A percentile compares a stretch with the other conserved stretches of the same genome.
Conservation (phyloP, 2,888 invertebrate genomes). For the Stenodema calcarata region DNA sequence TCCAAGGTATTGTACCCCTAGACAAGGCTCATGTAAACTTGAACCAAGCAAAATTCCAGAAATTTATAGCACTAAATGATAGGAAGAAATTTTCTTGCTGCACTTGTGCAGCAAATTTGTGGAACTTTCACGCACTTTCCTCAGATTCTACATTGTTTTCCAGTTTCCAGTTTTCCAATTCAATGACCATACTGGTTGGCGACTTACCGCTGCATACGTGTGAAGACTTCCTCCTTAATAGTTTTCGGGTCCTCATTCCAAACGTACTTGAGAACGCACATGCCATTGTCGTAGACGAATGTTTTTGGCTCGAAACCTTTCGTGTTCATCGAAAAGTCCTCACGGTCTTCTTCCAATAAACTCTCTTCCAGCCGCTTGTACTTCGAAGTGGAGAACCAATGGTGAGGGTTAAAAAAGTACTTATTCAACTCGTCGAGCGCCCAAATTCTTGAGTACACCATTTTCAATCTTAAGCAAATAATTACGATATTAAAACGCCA, state of each 20-base stretch:
- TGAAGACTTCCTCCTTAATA: background rate
- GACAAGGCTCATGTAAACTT: too few relatives aligned
- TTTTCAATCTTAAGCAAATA: background rate
- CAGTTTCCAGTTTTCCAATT: too few relatives aligned
- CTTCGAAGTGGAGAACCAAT: background rate
- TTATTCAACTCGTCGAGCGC: background rate
- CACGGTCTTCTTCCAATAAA: background rate
- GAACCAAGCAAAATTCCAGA: too few relatives aligned
- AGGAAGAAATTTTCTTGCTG: too few relatives aligned
- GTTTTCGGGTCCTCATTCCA: background rate
- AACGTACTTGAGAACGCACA: background rate
- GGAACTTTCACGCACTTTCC: too few relatives aligned
- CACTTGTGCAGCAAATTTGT: too few relatives aligned
- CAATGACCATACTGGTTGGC: too few relatives aligned
- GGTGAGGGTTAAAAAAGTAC: background rate
- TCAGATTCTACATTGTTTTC: too few relatives aligned
- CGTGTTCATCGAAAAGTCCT: background rate
- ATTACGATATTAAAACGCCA: background rate
- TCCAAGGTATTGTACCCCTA: too few relatives aligned
- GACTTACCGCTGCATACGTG: background rate
- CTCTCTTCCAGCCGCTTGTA: background rate
- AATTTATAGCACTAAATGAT: too few relatives aligned
- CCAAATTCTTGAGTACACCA: background rate
- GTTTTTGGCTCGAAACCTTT: background rate
- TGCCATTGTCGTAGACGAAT: background rate